Evolutionary conservation across 2,113 vertebrate genomes (phyloP), one percentile per base, ranked within the genome.

Genomic region (Indicator maculatus): DNA sequence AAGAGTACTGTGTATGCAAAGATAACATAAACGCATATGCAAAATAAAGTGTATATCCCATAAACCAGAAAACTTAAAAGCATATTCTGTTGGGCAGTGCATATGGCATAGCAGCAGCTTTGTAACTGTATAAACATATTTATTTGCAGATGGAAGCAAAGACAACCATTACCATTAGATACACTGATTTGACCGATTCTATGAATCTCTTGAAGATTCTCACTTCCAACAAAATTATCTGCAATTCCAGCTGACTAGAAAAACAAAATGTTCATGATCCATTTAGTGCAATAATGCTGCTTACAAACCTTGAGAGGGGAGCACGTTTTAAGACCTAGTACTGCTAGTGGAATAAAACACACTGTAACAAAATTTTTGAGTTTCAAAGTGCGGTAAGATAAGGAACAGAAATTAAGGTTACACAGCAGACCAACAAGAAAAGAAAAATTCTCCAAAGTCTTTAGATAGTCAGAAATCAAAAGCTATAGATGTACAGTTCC

Each of bases 111-210:
- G 58, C 56, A 67, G 31, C 52, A 45, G 18, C 44, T 92, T 64
- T 84, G 1, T 50, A 90, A 83, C 33, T 89, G n/a, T 18, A 52
- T 60, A 59, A 72, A 88, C 0, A 1, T 26, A 31, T 15, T 41
- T 91, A 88, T 92, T 92, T 92, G 93, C 87, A 93, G 38, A 78
- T 59, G 83, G 61, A 90, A 86, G 72, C 64, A 58, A 65, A 83
- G 41, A 88, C 64, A 88, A 70, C 88, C 30, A 20, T 30, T n/a
- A 55, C 56, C 17, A 90, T 59, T 65, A 84, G 67, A 86, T 55
- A 83, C 52, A 71, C 1, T 28, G 56, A 41, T 59, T 83, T 85
- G 7, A 78, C 73, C 50, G 50, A 4, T 74, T 60, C 38, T 50
- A 1, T 39, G 6, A 55, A 21, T 36, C 33, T 58, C 59, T 28